phyloP scores from a whole-genome alignment of 2,888 invertebrate genomes.

The Drosophila kambysellisi region DNA sequence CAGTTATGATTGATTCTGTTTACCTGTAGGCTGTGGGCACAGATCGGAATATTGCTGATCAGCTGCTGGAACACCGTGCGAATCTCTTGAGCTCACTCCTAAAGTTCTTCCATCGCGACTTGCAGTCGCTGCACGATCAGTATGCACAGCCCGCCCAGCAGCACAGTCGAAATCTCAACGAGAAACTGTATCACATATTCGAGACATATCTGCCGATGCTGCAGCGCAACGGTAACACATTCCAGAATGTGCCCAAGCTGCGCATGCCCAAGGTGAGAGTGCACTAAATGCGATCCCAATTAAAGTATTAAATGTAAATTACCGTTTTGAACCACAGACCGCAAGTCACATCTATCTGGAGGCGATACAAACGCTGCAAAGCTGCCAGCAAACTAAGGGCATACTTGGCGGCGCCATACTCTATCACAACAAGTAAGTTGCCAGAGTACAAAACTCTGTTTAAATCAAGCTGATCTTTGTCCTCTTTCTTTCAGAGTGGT shows the following conservation, averaged over 20 bases:
- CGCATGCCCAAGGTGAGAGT: slow-evolving; percentile 91
- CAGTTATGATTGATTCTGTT: background rate
- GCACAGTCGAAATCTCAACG: slow-evolving; percentile 86
- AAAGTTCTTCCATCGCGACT: slow-evolving; percentile 93
- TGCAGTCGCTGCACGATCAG: slow-evolving; percentile 89
- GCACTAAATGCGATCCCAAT: too few species aligned
- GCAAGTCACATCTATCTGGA: slow-evolving; percentile 94
- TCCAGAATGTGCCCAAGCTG: slow-evolving; percentile 92
- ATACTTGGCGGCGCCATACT: slow-evolving; percentile 94
- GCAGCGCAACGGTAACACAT: slow-evolving; percentile 93
- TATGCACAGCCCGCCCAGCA: slow-evolving; percentile 85
- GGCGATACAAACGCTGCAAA: slow-evolving; percentile 93
- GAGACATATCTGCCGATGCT: slow-evolving; percentile 95
- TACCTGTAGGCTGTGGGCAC: slow-evolving; percentile 92
- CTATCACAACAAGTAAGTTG: slow-evolving; percentile 93
- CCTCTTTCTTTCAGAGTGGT: slow-evolving; percentile 88
- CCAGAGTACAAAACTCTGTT: fast-evolving
- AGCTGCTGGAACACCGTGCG: slow-evolving; percentile 92
- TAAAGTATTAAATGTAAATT: background rate
- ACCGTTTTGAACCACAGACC: slow-evolving; percentile 87
- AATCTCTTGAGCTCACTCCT: slow-evolving; percentile 91
- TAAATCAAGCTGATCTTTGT: background rate
- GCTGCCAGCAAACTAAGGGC: slow-evolving; percentile 91
- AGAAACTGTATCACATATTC: slow-evolving; percentile 93
- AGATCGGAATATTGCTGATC: slow-evolving; percentile 93